Conservation (phyloP, 2,797 vertebrate species). For the Calcarius lapponicus region DNA sequence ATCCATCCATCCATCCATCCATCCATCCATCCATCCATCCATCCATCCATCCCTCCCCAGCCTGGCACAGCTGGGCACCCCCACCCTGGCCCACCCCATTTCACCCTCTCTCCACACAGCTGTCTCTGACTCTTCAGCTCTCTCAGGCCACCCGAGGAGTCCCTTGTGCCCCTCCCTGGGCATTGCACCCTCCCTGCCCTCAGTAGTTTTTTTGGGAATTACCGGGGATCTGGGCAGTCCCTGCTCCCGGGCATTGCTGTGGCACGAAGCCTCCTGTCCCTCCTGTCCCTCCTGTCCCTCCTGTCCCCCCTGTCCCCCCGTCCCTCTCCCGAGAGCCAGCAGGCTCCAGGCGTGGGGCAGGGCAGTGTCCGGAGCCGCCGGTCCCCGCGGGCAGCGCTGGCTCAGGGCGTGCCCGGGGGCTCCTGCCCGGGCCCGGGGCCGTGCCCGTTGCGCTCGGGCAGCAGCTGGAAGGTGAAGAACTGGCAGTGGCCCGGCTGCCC, state of each 20-base stretch:
- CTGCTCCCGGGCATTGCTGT: not conserved
- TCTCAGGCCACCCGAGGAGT: not conserved
- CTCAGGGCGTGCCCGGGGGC: constrained; percentile 18
- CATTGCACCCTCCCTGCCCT: not conserved
- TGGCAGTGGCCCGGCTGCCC: constrained; percentile 32
- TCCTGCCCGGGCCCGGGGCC: not conserved
- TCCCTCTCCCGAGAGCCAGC: not conserved
- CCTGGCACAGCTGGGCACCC: not conserved
- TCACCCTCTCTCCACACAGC: not conserved
- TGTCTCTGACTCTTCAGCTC: not conserved
- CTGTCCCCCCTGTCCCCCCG: too few relatives aligned
- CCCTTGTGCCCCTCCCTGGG: not conserved
- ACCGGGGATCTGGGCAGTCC: not conserved
- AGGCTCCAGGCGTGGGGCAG: rapidly evolving
- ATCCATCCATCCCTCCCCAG: not conserved
- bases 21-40: not conserved
- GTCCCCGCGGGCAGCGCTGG: not conserved
- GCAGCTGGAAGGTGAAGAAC: constrained; percentile 69
- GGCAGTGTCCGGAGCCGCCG: not conserved
- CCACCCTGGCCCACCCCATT: not conserved
- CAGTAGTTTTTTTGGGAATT: not conserved
- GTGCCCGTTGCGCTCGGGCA: constrained; percentile 73
- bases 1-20: not conserved
- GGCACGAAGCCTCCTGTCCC: not conserved
- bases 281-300: too few relatives aligned